Evolutionary conservation across 2,888 invertebrate genomes (phyloP).

Genomic region (Chrysomela aeneicollis): DNA sequence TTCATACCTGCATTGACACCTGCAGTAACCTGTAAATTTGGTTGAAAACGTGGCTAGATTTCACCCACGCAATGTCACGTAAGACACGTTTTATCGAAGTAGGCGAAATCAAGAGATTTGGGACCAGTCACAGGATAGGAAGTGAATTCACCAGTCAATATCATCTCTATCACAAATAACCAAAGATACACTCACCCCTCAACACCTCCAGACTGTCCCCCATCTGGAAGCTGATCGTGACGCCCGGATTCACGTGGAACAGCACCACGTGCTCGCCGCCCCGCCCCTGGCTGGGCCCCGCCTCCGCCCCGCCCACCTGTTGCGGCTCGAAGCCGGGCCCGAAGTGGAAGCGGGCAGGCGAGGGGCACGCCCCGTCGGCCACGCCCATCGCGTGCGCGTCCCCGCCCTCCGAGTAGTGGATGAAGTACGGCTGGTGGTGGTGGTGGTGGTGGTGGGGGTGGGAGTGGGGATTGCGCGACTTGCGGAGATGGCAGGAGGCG

Average conservation of each 20-base stretch:
- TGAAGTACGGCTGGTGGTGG: constrained; percentile 59
- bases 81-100: no score
- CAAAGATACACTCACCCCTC: constrained; percentile 77
- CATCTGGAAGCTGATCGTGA: constrained; percentile 77
- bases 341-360: constrained; percentile 67
- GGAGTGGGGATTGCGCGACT: constrained; percentile 38
- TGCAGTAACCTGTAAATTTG: no score
- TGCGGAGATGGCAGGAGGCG: constrained; percentile 25
- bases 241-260: constrained; percentile 80
- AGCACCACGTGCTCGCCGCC: constrained; percentile 71
- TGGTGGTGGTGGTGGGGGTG: constrained; percentile 63
- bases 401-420: constrained; percentile 63
- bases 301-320: constrained; percentile 49
- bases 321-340: constrained; percentile 68
- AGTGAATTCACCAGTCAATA: no score
- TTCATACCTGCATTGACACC: no score
- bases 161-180: no score
- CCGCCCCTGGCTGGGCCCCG: constrained; percentile 51
- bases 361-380: constrained; percentile 58
- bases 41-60: no score
- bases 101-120: no score
- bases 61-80: no score
- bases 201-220: constrained; percentile 79
- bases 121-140: no score
- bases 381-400: constrained; percentile 44